A percentile compares a stretch with the other conserved stretches of the same genome.
Evolutionary conservation across 2,888 invertebrate genomes (phyloP).

Genomic region (Polyploca ridens): DNA sequence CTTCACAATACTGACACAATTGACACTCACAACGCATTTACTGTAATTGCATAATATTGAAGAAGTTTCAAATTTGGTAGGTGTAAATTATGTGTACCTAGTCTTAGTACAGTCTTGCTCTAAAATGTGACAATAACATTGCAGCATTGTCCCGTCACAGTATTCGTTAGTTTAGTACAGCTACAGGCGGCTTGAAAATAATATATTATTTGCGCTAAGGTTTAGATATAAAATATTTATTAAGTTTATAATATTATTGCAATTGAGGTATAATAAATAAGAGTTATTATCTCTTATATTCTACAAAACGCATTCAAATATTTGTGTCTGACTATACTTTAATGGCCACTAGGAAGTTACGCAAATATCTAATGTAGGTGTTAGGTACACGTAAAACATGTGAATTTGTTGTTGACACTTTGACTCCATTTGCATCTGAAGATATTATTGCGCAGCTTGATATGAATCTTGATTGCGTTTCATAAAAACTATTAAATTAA

Average conservation of each 20-base stretch:
- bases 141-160: neutral
- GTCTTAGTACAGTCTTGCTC: neutral
- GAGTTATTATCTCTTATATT: neutral
- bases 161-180: neutral
- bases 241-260: too few relatives aligned
- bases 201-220: too few relatives aligned
- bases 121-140: neutral
- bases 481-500: neutral
- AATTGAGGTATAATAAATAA: too few relatives aligned
- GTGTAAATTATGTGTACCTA: neutral
- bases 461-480: neutral
- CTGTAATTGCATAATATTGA: neutral
- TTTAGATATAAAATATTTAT: too few relatives aligned
- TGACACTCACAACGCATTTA: neutral
- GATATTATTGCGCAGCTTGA: constrained; percentile 13
- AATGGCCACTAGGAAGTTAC: constrained; percentile 45
- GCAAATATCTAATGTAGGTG: constrained; percentile 35
- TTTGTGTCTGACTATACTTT: neutral
- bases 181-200: neutral
- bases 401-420: constrained; percentile 53
- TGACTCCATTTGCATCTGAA: constrained; percentile 30
- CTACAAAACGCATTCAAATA: neutral
- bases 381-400: constrained; percentile 44
- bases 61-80: constrained; percentile 7
- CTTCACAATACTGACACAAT: neutral